These are phyloP conservation scores for Cottus gobio DNA, from an alignment of 2,113 vertebrate genomes.

Conservation along the genomic window DNA sequence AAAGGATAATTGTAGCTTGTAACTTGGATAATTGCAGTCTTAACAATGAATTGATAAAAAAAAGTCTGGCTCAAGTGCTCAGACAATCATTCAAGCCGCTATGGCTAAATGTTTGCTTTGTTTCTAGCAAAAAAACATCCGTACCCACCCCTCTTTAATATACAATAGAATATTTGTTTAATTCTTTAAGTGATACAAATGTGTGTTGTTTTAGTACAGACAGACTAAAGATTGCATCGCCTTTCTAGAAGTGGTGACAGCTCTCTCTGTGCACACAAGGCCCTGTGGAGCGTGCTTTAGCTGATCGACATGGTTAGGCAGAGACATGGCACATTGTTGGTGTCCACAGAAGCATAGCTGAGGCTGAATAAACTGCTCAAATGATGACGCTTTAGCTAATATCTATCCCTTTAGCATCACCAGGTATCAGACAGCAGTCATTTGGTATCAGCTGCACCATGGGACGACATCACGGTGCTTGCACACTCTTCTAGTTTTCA, in stretches of 20 bases:
- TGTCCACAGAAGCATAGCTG: constrained; percentile 53
- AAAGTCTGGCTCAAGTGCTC: not conserved
- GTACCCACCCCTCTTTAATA: too few species aligned
- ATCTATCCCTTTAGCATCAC: constrained; percentile 51
- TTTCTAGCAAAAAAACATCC: not conserved
- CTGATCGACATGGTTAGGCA: constrained; percentile 60
- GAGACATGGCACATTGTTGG: constrained; percentile 56
- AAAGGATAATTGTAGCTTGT: not conserved
- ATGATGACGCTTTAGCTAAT: constrained; percentile 53
- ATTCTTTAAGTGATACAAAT: not conserved
- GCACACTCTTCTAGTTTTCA: constrained; percentile 13
- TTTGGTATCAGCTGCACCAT: constrained; percentile 37
- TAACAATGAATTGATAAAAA: not conserved
- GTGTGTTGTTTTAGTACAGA: not conserved
- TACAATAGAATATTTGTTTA: not conserved
- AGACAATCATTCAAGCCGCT: not conserved
- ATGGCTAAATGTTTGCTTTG: not conserved
- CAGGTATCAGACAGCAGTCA: constrained; percentile 45
- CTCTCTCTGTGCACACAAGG: constrained; percentile 32
- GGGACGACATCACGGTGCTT: constrained; percentile 13
- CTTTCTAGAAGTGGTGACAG: constrained; percentile 16
- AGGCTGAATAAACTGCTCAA: constrained; percentile 60
- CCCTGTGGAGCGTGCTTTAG: constrained; percentile 18
- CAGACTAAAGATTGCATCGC: constrained; percentile 14
- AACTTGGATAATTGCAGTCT: not conserved